Base-by-base conservation (phyloP, 2,113 vertebrate species). In the Salminus brasiliensis region DNA sequence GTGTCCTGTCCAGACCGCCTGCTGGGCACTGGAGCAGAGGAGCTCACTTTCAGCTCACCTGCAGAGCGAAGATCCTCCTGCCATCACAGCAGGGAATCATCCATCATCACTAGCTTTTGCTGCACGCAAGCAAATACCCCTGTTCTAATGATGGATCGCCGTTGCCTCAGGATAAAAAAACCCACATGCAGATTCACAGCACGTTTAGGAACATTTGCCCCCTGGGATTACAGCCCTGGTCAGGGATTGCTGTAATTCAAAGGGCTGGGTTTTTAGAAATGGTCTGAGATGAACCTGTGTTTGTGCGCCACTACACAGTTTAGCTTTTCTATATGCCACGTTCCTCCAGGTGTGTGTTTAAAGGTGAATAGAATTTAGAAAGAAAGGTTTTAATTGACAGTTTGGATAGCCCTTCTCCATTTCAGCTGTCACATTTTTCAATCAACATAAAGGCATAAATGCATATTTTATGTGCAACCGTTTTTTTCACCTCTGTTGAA, bases 81-180 rank as follows among this genome's bases (percentile, higher is more conserved):
- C 23, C 39, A 41, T 34, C 39, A 29, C 67, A 60, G 60, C 66
- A 7, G 68, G 43, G 62, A 59, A 43, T 67, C 41, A 39, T 60
- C 34, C 39, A 25, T 76, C 67, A 80, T 76, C 59, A 75, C 57
- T 66, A 29, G 6, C 74, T 68, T 81, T 65, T 25, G 57, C 70
- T 53, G 34, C 75, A 74, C 53, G 47, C 69, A 74, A 36, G 59
- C 66, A 71, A 74, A 83, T 49, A 32, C 53, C 8, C 62, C 23
- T 69, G 52, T 36, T 36, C 68, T 65, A 47, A 71, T 72, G 67
- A 57, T 76, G 49, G 67, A 82, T 68, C 60, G 39, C 59, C 72
- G 66, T 45, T 12, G 34, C 52, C 52, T 60, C 32, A 53, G 66
- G 65, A 70, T 55, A 23, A 34, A 60, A 60, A 29, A 21, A 13